Base-by-base conservation (phyloP, 2,888 invertebrate species). In the Eupithecia exiguata region DNA sequence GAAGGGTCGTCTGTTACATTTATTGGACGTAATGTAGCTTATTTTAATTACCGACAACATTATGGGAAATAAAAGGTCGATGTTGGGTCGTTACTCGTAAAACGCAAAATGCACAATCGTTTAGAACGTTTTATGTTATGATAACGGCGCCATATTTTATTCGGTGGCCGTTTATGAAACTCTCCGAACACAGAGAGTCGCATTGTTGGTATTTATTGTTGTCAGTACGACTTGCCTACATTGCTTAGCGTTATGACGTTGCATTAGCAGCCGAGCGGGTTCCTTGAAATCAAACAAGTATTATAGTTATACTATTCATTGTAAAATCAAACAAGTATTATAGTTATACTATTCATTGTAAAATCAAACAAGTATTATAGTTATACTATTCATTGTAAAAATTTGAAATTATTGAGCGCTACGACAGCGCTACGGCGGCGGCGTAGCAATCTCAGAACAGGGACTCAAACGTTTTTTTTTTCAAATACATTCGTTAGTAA, bases 11-110 rank as follows among this genome's bases (percentile, higher is more conserved):
- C 80, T 80, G 79, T 80, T 84, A 79, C 74, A 69, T 78, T 84
- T 83, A 86, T 86, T 83, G 83, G 77, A 79, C 82, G 79, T 81
- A 79, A 82, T 82, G 81, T 81, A 77, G 79, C 77, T 71, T 75
- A 76, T 78, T 79, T 80, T 79, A 78, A 78, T 81, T 75, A 78
- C 78, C 71, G 61, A 77, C 77, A 72, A 79, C 78, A 81, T 79
- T 75, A 78, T 70, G 74, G 75, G 38, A 63, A 61, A 70, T 77
- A 77, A 74, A 74, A 38, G 68, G 40, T 21, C 72, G 71, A 40
- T 58, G 70, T 46, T 18, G 61, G 68, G 70, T 58, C 72, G 43
- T 71, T 70, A 72, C 70, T 76, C 70, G 69, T 67, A 21, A 66
- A 73, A 71, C 66, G 71, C 62, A 71, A 69, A 73, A 36, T 71